Percentiles rank a stretch among this genome's conserved stretches.
Conservation (phyloP, 1,140 invertebrate genomes). For the Ephestia elutella region DNA sequence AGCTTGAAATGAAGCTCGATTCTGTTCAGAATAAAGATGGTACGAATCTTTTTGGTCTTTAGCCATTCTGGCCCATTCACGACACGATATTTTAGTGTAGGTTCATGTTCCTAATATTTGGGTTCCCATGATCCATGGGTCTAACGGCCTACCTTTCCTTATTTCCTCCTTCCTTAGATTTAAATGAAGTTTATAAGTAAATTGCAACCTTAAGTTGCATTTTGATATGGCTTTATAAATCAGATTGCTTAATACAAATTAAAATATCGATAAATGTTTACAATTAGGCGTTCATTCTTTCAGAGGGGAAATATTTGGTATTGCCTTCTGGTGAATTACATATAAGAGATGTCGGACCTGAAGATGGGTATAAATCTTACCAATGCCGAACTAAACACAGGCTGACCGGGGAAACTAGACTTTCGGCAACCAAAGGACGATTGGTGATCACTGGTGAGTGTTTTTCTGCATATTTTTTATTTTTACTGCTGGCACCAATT, state of each 20-base stretch:
- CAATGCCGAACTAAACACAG: conserved; percentile 96
- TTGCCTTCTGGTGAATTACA: conserved; percentile 94
- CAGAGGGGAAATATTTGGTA: conserved; percentile 95
- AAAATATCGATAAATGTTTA: conserved; percentile 5
- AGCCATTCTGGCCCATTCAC: conserved; percentile 16
- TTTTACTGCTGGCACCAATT: conserved; percentile 14
- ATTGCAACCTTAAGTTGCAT: conserved; percentile 56
- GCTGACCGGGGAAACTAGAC: conserved; percentile 92
- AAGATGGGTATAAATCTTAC: conserved; percentile 95
- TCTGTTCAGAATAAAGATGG: conserved; percentile 79
- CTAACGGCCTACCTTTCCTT: conserved; percentile 75
- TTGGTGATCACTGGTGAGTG: conserved; percentile 95
- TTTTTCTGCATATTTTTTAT: not conserved
- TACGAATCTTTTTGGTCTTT: conserved; percentile 61
- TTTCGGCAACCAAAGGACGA: conserved; percentile 94
- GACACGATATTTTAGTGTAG: conserved; percentile 28
- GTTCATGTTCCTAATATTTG: conserved; percentile 35
- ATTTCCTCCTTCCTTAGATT: conserved; percentile 67
- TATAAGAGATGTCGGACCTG: conserved; percentile 93
- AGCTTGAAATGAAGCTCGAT: conserved; percentile 74
- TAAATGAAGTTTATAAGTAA: conserved; percentile 62
- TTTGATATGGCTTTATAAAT: conserved; percentile 19
- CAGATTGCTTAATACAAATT: not conserved
- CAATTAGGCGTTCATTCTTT: conserved; percentile 24
- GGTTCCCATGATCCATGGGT: conserved; percentile 71